A percentile compares a stretch with the other conserved stretches of the same genome.
phyloP scores from a whole-genome alignment of 2,888 invertebrate species.

The Phaedon cochleariae region DNA sequence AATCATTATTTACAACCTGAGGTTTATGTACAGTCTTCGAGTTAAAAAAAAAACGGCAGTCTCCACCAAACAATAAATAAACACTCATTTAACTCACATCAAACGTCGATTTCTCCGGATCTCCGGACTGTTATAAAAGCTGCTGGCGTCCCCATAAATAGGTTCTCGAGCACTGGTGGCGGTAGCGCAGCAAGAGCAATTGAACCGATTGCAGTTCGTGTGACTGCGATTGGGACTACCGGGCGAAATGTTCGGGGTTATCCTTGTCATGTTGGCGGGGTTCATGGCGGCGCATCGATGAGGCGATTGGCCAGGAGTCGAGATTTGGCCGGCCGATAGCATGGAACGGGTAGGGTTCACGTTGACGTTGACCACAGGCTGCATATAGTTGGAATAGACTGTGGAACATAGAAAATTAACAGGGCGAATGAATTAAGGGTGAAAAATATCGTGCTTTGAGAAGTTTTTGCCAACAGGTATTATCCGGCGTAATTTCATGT shows the following conservation, averaged over 20 bases:
- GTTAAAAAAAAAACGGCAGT: constrained; percentile 22
- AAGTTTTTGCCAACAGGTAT: too few relatives aligned
- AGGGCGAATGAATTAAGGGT: too few relatives aligned
- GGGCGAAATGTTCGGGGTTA: constrained; percentile 19
- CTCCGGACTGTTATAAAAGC: constrained; percentile 56
- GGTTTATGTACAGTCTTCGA: constrained; percentile 29
- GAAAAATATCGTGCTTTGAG: too few relatives aligned
- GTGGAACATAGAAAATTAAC: constrained; percentile 37
- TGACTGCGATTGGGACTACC: constrained; percentile 2
- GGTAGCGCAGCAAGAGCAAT: constrained; percentile 25
- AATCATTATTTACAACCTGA: constrained; percentile 27
- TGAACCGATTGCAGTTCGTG: constrained; percentile 15
- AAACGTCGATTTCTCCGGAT: constrained; percentile 55
- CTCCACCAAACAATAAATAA: constrained; percentile 6
- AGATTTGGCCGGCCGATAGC: neutral
- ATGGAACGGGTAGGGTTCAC: constrained; percentile 40
- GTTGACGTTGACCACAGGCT: constrained; percentile 58
- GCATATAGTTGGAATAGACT: constrained; percentile 59
- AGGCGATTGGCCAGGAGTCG: constrained; percentile 1
- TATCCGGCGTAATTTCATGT: too few relatives aligned
- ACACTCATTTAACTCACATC: constrained; percentile 43
- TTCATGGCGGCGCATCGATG: constrained; percentile 32
- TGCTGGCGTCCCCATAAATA: constrained; percentile 56
- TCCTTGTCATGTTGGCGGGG: constrained; percentile 22
- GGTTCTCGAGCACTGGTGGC: constrained; percentile 46